A percentile compares a stretch with the other conserved stretches of the same genome.
These are phyloP conservation scores for Oophaga pumilio DNA, from an alignment of 2,113 vertebrate species.

Conservation along the genomic window DNA sequence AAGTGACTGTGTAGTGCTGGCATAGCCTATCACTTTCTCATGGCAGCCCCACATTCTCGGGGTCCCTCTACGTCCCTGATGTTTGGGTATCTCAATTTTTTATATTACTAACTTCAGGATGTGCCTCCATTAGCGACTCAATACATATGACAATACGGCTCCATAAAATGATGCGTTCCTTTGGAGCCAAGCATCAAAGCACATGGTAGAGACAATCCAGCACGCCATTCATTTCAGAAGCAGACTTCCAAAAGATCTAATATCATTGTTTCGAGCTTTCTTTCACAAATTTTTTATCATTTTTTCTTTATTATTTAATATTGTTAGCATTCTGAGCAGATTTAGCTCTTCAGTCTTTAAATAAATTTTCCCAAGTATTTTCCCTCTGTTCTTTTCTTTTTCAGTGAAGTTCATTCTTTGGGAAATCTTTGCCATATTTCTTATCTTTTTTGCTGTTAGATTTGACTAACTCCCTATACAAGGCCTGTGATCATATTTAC, in stretches of 20 bases:
- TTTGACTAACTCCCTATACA: slow-evolving; percentile 4
- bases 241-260: not conserved
- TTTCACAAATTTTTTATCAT: not conserved
- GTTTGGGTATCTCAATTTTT: not conserved
- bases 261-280: too few species aligned
- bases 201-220: not conserved
- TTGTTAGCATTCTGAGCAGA: not conserved
- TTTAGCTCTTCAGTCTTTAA: not conserved
- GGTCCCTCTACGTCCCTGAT: not conserved
- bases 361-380: not conserved
- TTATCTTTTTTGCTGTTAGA: slow-evolving; percentile 36
- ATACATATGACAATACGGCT: not conserved
- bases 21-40: too few species aligned
- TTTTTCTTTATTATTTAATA: not conserved
- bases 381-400: not conserved
- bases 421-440: slow-evolving; percentile 32
- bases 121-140: not conserved
- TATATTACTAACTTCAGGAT: not conserved
- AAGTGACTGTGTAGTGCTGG: too few species aligned
- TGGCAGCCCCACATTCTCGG: not conserved
- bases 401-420: not conserved
- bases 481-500: slow-evolving; percentile 46
- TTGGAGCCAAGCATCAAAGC: not conserved
- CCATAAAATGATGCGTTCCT: not conserved
- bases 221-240: not conserved